A percentile compares a stretch with the other conserved stretches of the same genome.
Evolutionary conservation across 2,113 vertebrate genomes (phyloP).

Genomic region (Acrocephalus kingi): DNA sequence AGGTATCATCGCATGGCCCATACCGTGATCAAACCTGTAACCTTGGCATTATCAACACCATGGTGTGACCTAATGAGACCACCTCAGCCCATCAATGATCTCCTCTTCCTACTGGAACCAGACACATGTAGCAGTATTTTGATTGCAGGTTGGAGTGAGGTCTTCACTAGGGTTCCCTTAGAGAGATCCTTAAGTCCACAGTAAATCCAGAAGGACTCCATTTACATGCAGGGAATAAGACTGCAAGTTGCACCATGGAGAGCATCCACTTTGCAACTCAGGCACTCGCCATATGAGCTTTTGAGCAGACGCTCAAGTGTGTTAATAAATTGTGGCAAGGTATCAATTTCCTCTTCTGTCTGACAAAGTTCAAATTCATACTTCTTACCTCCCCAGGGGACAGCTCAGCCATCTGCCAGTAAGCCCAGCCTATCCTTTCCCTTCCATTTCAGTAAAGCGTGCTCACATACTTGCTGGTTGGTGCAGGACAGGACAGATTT

Average conservation of each 20-base stretch:
- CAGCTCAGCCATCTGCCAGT: slow-evolving; percentile 24
- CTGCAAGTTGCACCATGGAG: not conserved
- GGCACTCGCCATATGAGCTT: not conserved
- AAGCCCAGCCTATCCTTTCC: not conserved
- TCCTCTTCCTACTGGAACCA: not conserved
- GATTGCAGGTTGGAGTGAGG: not conserved
- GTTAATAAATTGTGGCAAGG: not conserved
- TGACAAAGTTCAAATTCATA: slow-evolving; percentile 24
- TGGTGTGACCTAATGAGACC: not conserved
- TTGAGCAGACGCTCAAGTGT: not conserved
- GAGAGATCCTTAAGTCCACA: not conserved
- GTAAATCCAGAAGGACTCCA: not conserved
- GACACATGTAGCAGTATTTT: not conserved
- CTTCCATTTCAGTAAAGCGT: not conserved
- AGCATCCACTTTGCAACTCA: not conserved
- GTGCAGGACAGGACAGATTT: not conserved
- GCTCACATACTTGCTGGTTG: not conserved
- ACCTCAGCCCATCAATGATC: not conserved
- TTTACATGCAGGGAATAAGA: not conserved
- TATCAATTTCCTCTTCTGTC: slow-evolving; percentile 9
- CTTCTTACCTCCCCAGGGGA: not conserved
- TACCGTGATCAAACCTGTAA: too few species aligned
- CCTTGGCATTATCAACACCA: not conserved
- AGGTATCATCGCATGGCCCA: not conserved
- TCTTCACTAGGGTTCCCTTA: not conserved